A percentile compares a stretch with the other conserved stretches of the same genome.
These are phyloP conservation scores for Rhagonycha fulva DNA, from an alignment of 2,888 invertebrate species.

Conservation along the genomic window DNA sequence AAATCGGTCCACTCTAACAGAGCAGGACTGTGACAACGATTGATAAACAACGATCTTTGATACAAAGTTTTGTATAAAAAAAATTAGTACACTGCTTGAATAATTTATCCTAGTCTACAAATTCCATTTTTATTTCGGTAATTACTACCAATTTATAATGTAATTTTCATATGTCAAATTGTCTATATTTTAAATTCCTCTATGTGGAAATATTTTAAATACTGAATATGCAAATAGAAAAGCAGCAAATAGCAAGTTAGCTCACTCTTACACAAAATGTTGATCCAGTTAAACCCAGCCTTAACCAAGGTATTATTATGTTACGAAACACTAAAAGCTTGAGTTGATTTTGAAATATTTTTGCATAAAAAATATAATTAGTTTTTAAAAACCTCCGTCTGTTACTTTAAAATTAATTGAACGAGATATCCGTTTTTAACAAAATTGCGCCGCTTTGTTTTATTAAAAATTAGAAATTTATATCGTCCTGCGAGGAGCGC, in stretches of 20 bases:
- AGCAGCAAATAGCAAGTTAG: background rate
- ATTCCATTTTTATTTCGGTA: constrained; percentile 6
- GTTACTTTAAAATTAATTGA: background rate
- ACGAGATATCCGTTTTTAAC: background rate
- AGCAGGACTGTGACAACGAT: constrained; percentile 31
- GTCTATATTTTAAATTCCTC: background rate
- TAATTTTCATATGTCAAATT: background rate
- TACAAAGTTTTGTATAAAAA: constrained; percentile 22
- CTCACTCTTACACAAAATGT: background rate
- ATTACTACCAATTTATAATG: background rate
- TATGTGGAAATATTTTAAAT: background rate
- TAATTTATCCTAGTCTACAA: constrained; percentile 14
- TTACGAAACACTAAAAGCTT: background rate
- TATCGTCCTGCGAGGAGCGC: background rate
- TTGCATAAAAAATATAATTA: background rate
- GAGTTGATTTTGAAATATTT: background rate
- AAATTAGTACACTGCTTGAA: constrained; percentile 27
- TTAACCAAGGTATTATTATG: background rate
- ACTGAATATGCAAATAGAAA: background rate
- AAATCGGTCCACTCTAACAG: constrained; percentile 33
- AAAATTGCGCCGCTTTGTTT: background rate
- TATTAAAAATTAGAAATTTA: background rate
- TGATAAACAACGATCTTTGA: constrained; percentile 32
- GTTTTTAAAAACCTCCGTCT: background rate
- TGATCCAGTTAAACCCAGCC: background rate